phyloP scores from a whole-genome alignment of 2,113 vertebrate species.

The Heloderma charlesbogerti region DNA sequence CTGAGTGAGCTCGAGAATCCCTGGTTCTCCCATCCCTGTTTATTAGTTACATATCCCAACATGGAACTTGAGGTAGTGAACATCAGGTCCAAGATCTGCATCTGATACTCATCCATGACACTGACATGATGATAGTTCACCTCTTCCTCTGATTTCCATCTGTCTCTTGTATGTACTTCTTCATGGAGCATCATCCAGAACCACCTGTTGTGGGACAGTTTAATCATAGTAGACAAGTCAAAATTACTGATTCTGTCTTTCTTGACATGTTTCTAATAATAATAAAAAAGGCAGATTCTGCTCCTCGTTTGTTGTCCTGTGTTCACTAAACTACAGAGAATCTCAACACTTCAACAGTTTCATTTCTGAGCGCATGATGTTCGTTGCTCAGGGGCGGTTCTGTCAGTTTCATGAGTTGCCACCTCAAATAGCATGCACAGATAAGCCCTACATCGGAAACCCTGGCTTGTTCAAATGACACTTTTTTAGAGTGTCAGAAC shows the following conservation, averaged over 20 bases:
- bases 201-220: not conserved
- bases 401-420: constrained; percentile 41
- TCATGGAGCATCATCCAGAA: not conserved
- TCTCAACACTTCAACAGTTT: not conserved
- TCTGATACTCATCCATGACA: not conserved
- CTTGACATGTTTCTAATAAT: not conserved
- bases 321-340: not conserved
- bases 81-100: not conserved
- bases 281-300: not conserved
- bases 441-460: not conserved
- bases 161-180: not conserved
- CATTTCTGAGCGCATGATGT: constrained; percentile 3
- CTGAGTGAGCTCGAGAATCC: too few species aligned
- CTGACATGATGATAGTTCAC: not conserved
- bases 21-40: too few species aligned
- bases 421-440: constrained; percentile 24
- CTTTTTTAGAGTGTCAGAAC: constrained; percentile 22
- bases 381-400: constrained; percentile 3
- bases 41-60: not conserved
- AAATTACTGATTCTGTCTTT: not conserved
- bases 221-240: not conserved
- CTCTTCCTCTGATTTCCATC: too few species aligned
- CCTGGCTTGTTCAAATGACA: constrained; percentile 24
- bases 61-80: not conserved
- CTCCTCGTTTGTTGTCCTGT: not conserved